phyloP scores from a whole-genome alignment of 2,888 invertebrate species.

The Palloptera scutellata region DNA sequence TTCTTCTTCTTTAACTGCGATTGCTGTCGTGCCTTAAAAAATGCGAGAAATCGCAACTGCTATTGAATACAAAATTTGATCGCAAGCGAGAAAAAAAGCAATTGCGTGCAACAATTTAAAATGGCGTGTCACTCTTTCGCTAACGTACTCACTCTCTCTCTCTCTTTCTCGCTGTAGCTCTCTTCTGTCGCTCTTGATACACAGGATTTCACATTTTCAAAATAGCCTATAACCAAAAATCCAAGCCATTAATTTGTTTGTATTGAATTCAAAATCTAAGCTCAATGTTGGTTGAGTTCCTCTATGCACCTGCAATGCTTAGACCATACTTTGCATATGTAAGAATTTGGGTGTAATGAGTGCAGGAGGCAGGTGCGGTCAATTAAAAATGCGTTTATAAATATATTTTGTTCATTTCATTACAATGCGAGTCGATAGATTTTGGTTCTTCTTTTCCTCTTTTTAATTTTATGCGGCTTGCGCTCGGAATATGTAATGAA shows the following conservation, averaged over 20 bases:
- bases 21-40: neutral
- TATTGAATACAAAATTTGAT: neutral
- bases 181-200: too few species aligned
- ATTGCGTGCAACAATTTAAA: constrained; percentile 31
- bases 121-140: constrained; percentile 15
- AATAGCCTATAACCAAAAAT: too few species aligned
- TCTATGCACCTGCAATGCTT: too few species aligned
- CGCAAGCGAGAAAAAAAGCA: neutral
- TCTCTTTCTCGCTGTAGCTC: too few species aligned
- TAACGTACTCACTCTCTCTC: constrained; percentile 43
- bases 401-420: neutral
- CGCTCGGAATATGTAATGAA: constrained; percentile 49
- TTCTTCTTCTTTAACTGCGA: neutral
- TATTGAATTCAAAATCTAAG: too few species aligned
- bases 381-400: constrained; percentile 16
- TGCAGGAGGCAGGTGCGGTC: constrained; percentile 44
- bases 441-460: neutral
- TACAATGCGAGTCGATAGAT: too few species aligned
- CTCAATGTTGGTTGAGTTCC: too few species aligned
- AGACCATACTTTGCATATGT: too few species aligned
- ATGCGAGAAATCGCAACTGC: constrained; percentile 17
- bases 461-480: constrained; percentile 29
- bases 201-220: too few species aligned
- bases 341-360: constrained; percentile 3
- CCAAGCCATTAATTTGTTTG: too few species aligned